Conservation (phyloP, 1,140 invertebrate genomes). For the Meloidogyne hapla region DNA sequence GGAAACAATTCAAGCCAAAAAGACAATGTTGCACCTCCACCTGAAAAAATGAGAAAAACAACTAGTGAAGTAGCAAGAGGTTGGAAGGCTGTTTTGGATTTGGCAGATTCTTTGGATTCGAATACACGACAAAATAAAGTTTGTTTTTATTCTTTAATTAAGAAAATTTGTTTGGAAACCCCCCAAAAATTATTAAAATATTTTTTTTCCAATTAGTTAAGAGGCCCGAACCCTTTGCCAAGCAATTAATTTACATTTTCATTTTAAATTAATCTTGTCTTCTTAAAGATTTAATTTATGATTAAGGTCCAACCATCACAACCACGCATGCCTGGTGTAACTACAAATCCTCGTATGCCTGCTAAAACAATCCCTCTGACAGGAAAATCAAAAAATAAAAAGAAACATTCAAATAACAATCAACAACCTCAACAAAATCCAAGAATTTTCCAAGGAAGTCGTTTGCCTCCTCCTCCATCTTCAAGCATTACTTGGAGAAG, state of each 20-base stretch:
- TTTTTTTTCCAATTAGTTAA: too few relatives aligned
- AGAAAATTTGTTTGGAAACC: too few relatives aligned
- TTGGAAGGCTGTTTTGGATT: neutral
- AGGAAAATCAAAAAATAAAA: neutral
- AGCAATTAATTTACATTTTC: too few relatives aligned
- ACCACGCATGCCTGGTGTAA: neutral
- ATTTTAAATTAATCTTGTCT: too few relatives aligned
- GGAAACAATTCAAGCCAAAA: neutral
- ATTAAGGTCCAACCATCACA: neutral
- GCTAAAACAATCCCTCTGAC: neutral
- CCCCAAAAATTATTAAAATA: too few relatives aligned
- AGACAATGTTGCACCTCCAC: neutral
- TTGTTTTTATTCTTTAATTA: neutral
- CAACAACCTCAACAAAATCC: neutral
- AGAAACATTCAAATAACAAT: neutral
- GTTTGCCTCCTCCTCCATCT: neutral
- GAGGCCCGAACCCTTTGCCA: too few relatives aligned
- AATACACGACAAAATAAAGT: neutral
- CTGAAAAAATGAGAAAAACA: neutral
- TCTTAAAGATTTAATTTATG: too few relatives aligned
- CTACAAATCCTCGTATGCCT: conserved; percentile 4
- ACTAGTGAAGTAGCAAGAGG: neutral
- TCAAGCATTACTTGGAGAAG: neutral
- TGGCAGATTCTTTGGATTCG: neutral
- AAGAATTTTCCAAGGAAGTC: neutral